Base-by-base conservation (phyloP, 2,113 vertebrate genomes). In the Marmota flaviventris region DNA sequence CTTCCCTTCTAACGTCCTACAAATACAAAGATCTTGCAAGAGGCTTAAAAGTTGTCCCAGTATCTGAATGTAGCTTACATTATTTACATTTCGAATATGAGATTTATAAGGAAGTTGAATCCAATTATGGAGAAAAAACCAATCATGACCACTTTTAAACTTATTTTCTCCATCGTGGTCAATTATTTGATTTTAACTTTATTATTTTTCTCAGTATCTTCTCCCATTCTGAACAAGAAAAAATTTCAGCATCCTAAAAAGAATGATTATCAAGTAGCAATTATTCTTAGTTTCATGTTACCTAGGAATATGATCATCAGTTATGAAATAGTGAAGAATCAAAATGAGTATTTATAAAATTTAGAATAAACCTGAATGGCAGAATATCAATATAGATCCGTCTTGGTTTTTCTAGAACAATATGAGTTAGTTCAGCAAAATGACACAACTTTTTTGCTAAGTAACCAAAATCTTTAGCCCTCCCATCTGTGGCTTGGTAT, bases 31-130 rank as follows among this genome's bases (percentile, higher is more conserved):
- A 72, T 67, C 14, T 18, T 39, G 76, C 58, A 81, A 75, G 79
- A 48, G 10, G 10, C 34, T 93, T 39, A 88, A 65, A 39, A 85
- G 37, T 48, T 88, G n/a, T 14, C 2, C 61, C 61, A 45, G 27
- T 32, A 93, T 65, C 63, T 69, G 27, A 34, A 11, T 58, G 12
- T 39, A 93, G n/a, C 5, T 96, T 91, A 89, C 81, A 88, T 95
- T 45, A 89, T n/a, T n/a, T 69, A 73, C 18, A 69, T 48, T 79
- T 94, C 81, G 22, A 92, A 77, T 27, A 12, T 61, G 27, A 91
- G 2, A 17, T 56, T 70, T 84, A 39, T 63, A 73, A 78, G 2
- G 25, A 82, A 75, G 11, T 51, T 53, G 91, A 93, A 53, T 86
- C 17, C 48, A 92, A 67, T 70, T 45, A 65, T 8, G 11, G 22